Evolutionary conservation across 2,113 vertebrate species (phyloP).

Genomic region (Pantherophis guttatus): DNA sequence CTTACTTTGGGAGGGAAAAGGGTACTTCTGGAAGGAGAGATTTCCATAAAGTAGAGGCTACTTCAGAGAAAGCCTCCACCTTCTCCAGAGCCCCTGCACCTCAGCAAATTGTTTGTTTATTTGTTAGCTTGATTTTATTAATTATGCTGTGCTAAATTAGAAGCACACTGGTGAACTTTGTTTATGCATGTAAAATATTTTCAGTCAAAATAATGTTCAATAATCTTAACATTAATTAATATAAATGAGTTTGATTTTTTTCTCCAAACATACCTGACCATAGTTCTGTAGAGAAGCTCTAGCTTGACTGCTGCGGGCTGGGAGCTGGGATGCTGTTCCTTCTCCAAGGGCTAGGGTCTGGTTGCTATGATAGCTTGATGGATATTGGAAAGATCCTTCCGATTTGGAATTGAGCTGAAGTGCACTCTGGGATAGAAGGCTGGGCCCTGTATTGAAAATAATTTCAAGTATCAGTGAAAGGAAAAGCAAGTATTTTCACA

Average conservation of each 20-base stretch:
- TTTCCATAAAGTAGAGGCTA: neutral
- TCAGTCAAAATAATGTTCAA: neutral
- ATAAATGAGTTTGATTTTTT: rapidly evolving
- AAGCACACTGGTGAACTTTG: neutral
- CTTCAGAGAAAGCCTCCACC: neutral
- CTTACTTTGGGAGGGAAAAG: no score
- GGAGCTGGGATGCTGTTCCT: conserved; percentile 79
- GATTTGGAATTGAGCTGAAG: conserved; percentile 98
- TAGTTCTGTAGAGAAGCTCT: conserved; percentile 92
- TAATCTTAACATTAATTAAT: neutral
- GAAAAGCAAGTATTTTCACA: conserved; percentile 71
- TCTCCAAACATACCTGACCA: conserved; percentile 84
- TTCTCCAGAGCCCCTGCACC: neutral
- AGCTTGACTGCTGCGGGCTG: conserved; percentile 82
- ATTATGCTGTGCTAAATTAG: neutral
- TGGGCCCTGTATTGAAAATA: conserved; percentile 85
- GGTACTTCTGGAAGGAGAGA: neutral
- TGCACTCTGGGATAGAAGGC: conserved; percentile 95
- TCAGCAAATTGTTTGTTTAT: neutral
- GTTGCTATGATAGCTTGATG: conserved; percentile 98
- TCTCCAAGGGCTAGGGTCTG: conserved; percentile 93
- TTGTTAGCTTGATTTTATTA: conserved; percentile 22
- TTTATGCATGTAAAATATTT: neutral
- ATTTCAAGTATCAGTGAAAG: conserved; percentile 83
- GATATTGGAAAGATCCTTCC: conserved; percentile 97